Conservation (phyloP, 2,797 vertebrate species). For the Scarus forsteni region DNA sequence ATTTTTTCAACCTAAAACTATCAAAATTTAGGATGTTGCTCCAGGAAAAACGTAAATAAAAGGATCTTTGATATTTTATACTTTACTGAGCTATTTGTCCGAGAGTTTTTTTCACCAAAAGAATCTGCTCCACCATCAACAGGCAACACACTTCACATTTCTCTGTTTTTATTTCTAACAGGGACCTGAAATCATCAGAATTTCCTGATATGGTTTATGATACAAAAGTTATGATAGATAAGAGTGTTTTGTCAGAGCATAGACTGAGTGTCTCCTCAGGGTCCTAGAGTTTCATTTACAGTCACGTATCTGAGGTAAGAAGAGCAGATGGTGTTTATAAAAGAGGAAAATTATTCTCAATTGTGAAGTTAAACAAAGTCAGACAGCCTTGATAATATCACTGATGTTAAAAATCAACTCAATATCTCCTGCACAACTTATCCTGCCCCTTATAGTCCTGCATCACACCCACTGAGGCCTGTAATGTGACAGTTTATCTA, state of each 20-base stretch:
- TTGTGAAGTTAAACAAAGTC: constrained; percentile 12
- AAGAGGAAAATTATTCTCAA: constrained; percentile 2
- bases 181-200: constrained; percentile 19
- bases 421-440: too few relatives aligned
- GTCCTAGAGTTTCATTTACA: constrained; percentile 30
- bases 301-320: neutral
- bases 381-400: neutral
- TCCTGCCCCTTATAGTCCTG: too few relatives aligned
- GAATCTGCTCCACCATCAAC: constrained; percentile 78
- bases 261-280: neutral
- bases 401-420: too few relatives aligned
- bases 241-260: constrained; percentile 31
- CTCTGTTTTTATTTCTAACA: constrained; percentile 22
- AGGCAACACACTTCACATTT: constrained; percentile 34
- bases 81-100: neutral
- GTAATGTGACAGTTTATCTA: too few relatives aligned
- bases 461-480: too few relatives aligned
- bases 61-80: neutral
- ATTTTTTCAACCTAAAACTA: neutral
- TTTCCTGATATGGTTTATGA: constrained; percentile 37
- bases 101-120: constrained; percentile 73
- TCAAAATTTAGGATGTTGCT: constrained; percentile 22
- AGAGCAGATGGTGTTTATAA: constrained; percentile 21
- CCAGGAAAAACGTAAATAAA: neutral
- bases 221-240: constrained; percentile 11